These are phyloP conservation scores for Incurvaria masculella DNA, from an alignment of 2,888 invertebrate genomes.

Conservation along the genomic window DNA sequence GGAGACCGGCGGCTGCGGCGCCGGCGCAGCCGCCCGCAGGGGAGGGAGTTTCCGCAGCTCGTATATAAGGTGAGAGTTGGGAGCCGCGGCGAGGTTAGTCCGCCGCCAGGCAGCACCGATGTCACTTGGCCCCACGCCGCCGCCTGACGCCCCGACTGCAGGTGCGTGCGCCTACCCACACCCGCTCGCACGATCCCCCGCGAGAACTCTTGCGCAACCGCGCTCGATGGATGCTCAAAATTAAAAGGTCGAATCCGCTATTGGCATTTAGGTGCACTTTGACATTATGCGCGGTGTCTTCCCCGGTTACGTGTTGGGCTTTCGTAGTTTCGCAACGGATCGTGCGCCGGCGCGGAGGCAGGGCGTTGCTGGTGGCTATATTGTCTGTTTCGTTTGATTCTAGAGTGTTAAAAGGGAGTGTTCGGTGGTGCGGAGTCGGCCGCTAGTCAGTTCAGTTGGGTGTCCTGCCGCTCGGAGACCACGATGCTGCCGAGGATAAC, in stretches of 20 bases:
- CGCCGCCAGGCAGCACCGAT: slow-evolving; percentile 40
- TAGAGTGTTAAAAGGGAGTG: not conserved
- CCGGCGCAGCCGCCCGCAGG: not conserved
- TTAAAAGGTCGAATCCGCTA: slow-evolving; percentile 48
- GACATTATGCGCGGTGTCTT: slow-evolving; percentile 49
- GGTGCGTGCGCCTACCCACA: not conserved
- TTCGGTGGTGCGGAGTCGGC: not conserved
- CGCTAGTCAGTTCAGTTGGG: not conserved
- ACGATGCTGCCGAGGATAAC: not conserved
- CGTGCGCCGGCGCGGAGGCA: not conserved
- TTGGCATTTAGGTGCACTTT: slow-evolving; percentile 55
- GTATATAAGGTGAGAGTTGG: slow-evolving; percentile 1
- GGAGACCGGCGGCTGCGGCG: not conserved
- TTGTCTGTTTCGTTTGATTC: not conserved
- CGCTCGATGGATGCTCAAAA: slow-evolving; percentile 25
- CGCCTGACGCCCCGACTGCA: not conserved
- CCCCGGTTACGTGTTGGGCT: not conserved
- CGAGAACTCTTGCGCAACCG: slow-evolving; percentile 38
- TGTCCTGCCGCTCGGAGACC: not conserved
- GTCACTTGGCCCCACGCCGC: not conserved
- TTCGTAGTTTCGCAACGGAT: not conserved
- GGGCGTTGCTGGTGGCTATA: not conserved
- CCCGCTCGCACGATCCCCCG: not conserved
- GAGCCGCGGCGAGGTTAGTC: slow-evolving; percentile 52
- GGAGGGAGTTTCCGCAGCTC: not conserved